Base-by-base conservation (phyloP, 2,797 vertebrate species). In the Gymnoscopelus microlampas region DNA sequence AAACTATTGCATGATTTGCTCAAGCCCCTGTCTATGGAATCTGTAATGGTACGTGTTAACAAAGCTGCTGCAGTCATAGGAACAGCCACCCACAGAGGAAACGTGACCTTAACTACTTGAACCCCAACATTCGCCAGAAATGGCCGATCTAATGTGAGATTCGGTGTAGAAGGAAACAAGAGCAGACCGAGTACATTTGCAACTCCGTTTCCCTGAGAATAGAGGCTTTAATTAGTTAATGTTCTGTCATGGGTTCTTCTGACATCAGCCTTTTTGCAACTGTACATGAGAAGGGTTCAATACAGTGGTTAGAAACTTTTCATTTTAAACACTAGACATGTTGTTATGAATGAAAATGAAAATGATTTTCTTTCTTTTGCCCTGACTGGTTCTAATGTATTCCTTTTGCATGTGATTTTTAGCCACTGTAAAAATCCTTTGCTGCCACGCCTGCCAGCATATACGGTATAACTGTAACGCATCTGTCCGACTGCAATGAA, bases 1-100 rank as follows among this genome's bases (percentile, higher is more conserved):
- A 29, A 73, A 63, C 70, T 70, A 62, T 73, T 70, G 72, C 81
- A 73, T 60, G 66, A 67, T 68, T 67, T 76, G 68, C 71, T 80
- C 50, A 53, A 14, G 4, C 68, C 26, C 44, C 63, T 73, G 47
- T 74, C 65, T 70, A 71, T 80, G 44, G 82, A 62, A 57, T 60
- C 53, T 70, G 68, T 74, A 77, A 53, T 64, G 47, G 65, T 66
- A 26, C 15, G 15, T 24, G 53, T 10, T 11, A 23, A 23, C 53
- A 23, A 9, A 15, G 14, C 53, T 54, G 53, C n/a, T 54, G 19
- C 3, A 23, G 53, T 55, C 19, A 24, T 10, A 2, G 6, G 53
- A 23, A 4, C 19, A 55, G 53, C 8, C 9, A 8, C 15, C 53
- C 10, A 9, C 19, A 6, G n/a, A 32, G 29, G 29, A 32, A 32